Evolutionary conservation across 2,113 vertebrate species (phyloP), one percentile per base, ranked within the genome.

Genomic region (Heptranchias perlo): DNA sequence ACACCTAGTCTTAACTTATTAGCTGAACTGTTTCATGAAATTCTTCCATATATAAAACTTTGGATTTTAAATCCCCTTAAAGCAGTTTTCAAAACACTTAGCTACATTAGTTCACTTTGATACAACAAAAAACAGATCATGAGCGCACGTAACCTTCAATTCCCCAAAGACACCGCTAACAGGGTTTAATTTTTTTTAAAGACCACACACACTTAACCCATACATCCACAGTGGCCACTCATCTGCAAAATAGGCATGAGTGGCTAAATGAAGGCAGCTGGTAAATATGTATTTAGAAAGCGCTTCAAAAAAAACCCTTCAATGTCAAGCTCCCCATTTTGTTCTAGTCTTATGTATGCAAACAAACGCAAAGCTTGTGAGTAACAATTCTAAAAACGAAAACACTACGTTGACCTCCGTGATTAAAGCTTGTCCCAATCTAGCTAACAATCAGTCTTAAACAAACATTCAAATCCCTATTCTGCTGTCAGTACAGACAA

Each of bases 381-480:
- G 23, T 52, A 73, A 49, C 94, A 95, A 69, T 95, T 95, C 94
- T 52, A 25, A 95, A 94, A 67, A 23, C 67, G 61, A 67, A 94
- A 91, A 61, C 52, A 91, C 31, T 35, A 31, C 35, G 25, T 89
- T 86, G 82, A 86, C 44, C 25, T 13, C 1, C 86, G 58, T 91
- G 52, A 91, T 91, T 35, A 91, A 52, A 58, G 13, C 52, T 89
- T 49, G 28, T 54, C 52, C 86, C 87, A 91, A 58, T n/a, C 3
- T 91, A 58, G 31, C 47, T 89, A 91, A 58, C 28, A 91, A 58
- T 11, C 52, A 91, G 52, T 35, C 31, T 91, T 91, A 91, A 91
- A 58, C 52, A 54, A 89, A 4, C 52, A 58, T 14, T 58, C 78
- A n/a, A 91, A n/a, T n/a, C 52, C 49, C 52, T 58, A 54, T 35